Percentiles rank a stretch among this genome's conserved stretches.
Evolutionary conservation across 2,797 vertebrate genomes (phyloP).

Genomic region (Eospalax fontanierii): DNA sequence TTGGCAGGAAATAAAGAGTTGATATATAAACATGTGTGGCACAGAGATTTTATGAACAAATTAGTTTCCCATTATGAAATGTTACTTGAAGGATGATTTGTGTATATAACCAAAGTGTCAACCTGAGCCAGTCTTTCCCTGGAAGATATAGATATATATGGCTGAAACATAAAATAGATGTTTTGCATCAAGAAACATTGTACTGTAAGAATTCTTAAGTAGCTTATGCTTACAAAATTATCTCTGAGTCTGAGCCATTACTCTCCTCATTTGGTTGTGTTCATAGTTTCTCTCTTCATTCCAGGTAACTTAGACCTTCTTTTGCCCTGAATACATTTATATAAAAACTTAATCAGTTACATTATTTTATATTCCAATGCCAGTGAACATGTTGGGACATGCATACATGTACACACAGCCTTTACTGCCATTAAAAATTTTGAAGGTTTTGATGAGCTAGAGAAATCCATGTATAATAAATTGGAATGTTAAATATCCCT

Average conservation of each 20-base stretch:
- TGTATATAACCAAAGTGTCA: neutral
- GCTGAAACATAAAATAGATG: neutral
- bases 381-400: no score
- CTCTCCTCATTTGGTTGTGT: neutral
- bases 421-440: neutral
- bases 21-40: slow-evolving; percentile 22
- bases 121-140: neutral
- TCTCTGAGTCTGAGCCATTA: neutral
- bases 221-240: neutral
- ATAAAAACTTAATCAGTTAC: neutral
- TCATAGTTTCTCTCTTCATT: neutral
- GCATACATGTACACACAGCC: fast-evolving
- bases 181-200: neutral
- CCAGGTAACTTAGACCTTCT: no score
- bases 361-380: neutral
- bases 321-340: neutral
- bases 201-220: neutral
- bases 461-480: neutral
- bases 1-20: slow-evolving; percentile 67
- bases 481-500: neutral
- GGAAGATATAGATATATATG: neutral
- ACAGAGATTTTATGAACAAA: slow-evolving; percentile 48
- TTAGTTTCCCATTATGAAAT: slow-evolving; percentile 62
- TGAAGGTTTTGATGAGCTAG: neutral
- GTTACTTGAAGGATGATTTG: slow-evolving; percentile 42